Base-by-base conservation (phyloP, 2,113 vertebrate species). In the Hymenochirus boettgeri region DNA sequence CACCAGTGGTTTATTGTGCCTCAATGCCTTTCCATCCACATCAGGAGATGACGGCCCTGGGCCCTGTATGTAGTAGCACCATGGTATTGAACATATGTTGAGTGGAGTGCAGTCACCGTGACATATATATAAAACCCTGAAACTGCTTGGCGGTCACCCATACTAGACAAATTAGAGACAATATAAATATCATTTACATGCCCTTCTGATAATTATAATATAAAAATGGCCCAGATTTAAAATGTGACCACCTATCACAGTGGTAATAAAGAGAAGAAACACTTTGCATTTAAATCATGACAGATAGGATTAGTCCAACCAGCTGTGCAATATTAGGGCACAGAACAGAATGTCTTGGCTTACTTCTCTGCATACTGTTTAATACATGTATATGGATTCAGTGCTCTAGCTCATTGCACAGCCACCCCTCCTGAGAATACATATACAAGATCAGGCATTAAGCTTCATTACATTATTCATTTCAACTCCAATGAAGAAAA, bases 271-370 rank as follows among this genome's bases (percentile, higher is more conserved):
- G 62, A 71, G 71, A 59, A 73, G 59, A 26, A 9, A 55, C 62
- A 63, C 63, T 74, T 69, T 57, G 37, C 19, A 47, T 50, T 52
- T 42, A 25, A 51, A 60, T 52, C 71, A 57, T 67, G 61, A 50
- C 58, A 35, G 60, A 71, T 45, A 54, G 51, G 74, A 77, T 75
- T 73, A 72, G 70, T 70, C 75, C 69, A 70, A 73, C 65, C 73
- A 75, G 69, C 53, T 63, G 71, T 1, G 1, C 0, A 0, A 72
- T 75, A 75, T 75, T 75, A 73, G 72, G 74, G 73, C 69, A 72
- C 66, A 48, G 70, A 73, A 60, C 50, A 56, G 61, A 53, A 48
- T 13, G 61, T 15, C 17, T 6, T 5, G 33, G 15, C n/a, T 54
- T 29, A 15, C 1, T 56, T 19, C 18, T 33, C 27, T 56, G 33